Evolutionary conservation across 2,888 invertebrate genomes (phyloP), one percentile per base, ranked within the genome.

Genomic region (Hydrotaea cyrtoneurina): DNA sequence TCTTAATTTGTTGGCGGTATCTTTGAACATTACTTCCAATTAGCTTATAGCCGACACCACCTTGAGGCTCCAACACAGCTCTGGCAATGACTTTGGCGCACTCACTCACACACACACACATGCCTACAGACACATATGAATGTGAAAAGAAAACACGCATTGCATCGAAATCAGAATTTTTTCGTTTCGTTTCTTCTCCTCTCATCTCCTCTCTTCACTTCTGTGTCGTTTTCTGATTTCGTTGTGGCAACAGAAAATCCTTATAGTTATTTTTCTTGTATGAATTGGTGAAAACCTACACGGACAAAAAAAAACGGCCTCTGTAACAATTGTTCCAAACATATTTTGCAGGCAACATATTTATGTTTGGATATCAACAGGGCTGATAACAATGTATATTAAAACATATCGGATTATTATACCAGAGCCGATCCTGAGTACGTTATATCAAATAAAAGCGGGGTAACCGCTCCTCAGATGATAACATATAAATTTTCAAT

Each of bases 21-120:
- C 91, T 92, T 92, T 92, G 92, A 92, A 91, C 89, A 89, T 89
- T 69, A 88, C 92, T 90, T 92, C 92, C 92, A 92, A 92, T 92
- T 92, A 92, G 92, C 92, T 91, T 90, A 91, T 89, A 91, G 90
- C 92, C 92, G 92, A 92, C 92, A 92, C 92, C 92, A 92, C 92
- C 92, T 92, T 92, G 87, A 87, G 90, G 91, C 90, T 86, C 86
- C 82, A 73, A 83, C 84, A 59, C 78, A 62, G 76, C 31, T 80
- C 77, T 74, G 69, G 76, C 76, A 53, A 55, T 74, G 59, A 43
- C 46, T 73, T 66, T 74, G 80, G 26, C 64, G 66, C 53, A 72
- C 39, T 55, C n/a, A 43, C 0, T 36, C 57, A 79, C 36, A 79
- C 62, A 53, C 23, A 59, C 43, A 26, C 74, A 50, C 21, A 53